Evolutionary conservation across 2,888 invertebrate species (phyloP).

Genomic region (Tipula confusa): DNA sequence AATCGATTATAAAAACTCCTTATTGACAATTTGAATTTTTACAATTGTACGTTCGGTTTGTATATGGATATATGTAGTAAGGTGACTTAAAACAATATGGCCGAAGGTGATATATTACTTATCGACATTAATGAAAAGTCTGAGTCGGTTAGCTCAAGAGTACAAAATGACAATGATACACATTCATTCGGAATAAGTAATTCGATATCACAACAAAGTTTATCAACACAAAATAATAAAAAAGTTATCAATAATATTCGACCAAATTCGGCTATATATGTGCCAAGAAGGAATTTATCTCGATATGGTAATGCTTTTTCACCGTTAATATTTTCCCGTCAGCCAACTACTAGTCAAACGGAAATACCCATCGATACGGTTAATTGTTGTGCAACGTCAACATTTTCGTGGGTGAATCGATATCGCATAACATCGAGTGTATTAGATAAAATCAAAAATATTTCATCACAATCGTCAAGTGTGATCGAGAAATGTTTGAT

Average conservation of each 20-base stretch:
- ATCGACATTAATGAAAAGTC: neutral
- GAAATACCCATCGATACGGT: conserved; percentile 34
- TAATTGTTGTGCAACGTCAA: conserved; percentile 34
- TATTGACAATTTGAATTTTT: neutral
- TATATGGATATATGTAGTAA: neutral
- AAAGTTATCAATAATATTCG: conserved; percentile 30
- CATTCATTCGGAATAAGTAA: neutral
- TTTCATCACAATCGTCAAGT: neutral
- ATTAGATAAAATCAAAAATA: neutral
- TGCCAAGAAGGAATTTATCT: conserved; percentile 33
- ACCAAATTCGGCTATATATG: conserved; percentile 34
- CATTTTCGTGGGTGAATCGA: conserved; percentile 34
- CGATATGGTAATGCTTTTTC: conserved; percentile 34
- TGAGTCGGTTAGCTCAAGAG: neutral
- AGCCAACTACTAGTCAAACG: neutral
- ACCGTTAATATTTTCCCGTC: conserved; percentile 31
- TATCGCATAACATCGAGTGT: neutral
- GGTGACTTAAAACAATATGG: neutral
- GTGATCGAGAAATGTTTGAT: neutral
- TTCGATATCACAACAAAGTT: conserved; percentile 28
- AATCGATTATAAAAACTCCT: neutral
- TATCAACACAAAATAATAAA: conserved; percentile 13
- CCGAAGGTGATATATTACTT: conserved; percentile 14
- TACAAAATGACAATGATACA: conserved; percentile 4
- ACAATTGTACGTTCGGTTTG: neutral